Conservation (phyloP, 2,113 vertebrate species). For the Chionomys nivalis region DNA sequence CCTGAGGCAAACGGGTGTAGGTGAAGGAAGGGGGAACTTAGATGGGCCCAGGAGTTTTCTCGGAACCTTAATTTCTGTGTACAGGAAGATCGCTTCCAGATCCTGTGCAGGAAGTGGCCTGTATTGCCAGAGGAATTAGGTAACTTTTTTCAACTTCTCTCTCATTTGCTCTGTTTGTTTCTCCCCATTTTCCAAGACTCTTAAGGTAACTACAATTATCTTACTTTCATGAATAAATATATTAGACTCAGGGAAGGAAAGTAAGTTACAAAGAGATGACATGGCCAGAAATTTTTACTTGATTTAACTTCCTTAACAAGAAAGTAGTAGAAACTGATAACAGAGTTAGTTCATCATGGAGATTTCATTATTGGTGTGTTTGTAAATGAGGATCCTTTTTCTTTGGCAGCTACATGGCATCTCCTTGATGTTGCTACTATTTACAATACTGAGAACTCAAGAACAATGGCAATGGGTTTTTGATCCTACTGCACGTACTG, state of each 20-base stretch:
- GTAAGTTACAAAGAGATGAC: not conserved
- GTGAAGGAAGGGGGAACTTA: not conserved
- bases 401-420: too few relatives aligned
- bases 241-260: slow-evolving; percentile 8
- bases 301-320: not conserved
- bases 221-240: not conserved
- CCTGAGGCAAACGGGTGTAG: not conserved
- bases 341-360: not conserved
- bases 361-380: not conserved
- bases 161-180: not conserved
- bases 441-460: too few relatives aligned
- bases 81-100: slow-evolving; percentile 43
- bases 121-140: slow-evolving; percentile 24
- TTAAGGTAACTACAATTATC: not conserved
- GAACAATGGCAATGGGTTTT: too few relatives aligned
- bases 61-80: slow-evolving; percentile 25
- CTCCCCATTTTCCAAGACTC: not conserved
- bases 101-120: slow-evolving; percentile 19
- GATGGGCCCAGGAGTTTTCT: not conserved
- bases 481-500: too few relatives aligned
- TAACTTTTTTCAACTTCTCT: slow-evolving; percentile 23
- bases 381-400: not conserved
- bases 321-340: not conserved
- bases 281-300: not conserved
- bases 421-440: too few relatives aligned